Conservation (phyloP, 1,140 invertebrate genomes). For the Drosophila pachea region DNA sequence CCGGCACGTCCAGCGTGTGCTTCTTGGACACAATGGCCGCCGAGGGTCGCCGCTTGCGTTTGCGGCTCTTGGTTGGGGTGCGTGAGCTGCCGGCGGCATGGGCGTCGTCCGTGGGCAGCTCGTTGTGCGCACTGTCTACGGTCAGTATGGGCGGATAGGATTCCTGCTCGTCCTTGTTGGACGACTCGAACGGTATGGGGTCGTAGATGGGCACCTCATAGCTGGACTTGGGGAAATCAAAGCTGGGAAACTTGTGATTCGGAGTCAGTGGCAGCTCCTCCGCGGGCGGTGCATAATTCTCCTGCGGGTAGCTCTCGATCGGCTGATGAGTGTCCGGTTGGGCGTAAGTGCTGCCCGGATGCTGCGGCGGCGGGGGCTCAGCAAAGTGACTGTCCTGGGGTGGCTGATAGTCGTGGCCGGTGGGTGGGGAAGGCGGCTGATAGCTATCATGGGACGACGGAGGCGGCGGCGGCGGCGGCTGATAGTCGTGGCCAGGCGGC, state of each 20-base stretch:
- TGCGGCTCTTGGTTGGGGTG: conserved; percentile 39
- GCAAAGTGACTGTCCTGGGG: conserved; percentile 17
- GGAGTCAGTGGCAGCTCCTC: conserved; percentile 66
- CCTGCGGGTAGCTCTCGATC: conserved; percentile 43
- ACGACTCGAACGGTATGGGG: conserved; percentile 71
- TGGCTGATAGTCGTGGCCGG: conserved; percentile 18
- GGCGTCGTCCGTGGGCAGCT: conserved; percentile 48
- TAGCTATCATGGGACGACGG: conserved; percentile 19
- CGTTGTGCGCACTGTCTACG: conserved; percentile 19
- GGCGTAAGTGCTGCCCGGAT: conserved; percentile 9
- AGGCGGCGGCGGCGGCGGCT: conserved; percentile 4
- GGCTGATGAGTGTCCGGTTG: conserved; percentile 15
- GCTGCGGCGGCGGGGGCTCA: conserved; percentile 13
- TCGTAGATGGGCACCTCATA: conserved; percentile 78
- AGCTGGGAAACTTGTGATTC: conserved; percentile 66
- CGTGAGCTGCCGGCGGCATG: conserved; percentile 51
- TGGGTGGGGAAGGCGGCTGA: conserved; percentile 9
- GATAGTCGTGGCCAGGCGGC: conserved; percentile 8
- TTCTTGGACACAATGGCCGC: conserved; percentile 42
- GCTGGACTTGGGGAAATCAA: conserved; percentile 73
- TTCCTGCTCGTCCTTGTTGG: conserved; percentile 65
- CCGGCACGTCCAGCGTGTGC: conserved; percentile 68
- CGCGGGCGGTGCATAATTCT: conserved; percentile 58
- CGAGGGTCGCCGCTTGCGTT: conserved; percentile 49
- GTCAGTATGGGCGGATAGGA: conserved; percentile 61